Base-by-base conservation (phyloP, 1,140 invertebrate genomes). In the Stegodyphus mimosarum region DNA sequence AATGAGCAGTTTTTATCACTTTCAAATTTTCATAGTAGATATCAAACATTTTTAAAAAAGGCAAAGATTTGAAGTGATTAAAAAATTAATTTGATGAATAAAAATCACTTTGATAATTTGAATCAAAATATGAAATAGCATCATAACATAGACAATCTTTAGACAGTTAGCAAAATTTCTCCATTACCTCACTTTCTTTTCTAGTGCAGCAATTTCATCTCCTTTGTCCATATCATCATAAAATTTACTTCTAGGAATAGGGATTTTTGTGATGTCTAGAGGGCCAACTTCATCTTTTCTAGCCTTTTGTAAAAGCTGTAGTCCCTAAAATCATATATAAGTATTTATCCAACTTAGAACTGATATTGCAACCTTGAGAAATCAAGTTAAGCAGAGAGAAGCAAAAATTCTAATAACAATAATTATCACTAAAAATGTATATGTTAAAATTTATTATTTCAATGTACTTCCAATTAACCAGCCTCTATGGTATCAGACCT, bases 151-250 rank as follows among this genome's bases (percentile, higher is more conserved):
- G 33, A 33, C 33, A 33, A 33, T 33, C 33, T 33, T 33, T 33
- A 33, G 3, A 33, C 33, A 33, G 33, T 33, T 33, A 33, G 33
- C 33, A 33, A 33, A 33, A 33, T 3, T 33, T 33, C 33, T 33
- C 33, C 3, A 33, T 3, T 88, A 91, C 90, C 90, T 90, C n/a
- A 92, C 89, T 87, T 91, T 91, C 60, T 89, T 88, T 85, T 92
- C 91, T 9, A 92, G 76, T 70, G 91, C 89, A 49, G 86, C 87
- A 69, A 90, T 87, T 48, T 91, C 91, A 88, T 91, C 91, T 49
- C 73, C 87, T 53, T 91, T 89, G 10, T 90, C 89, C 76, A 89
- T 88, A 55, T 90, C 89, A 51, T 88, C 88, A 53, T 63, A 86
- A 7, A 78, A 86, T 17, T 78, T 86, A 52, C 64, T 66, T 48